Conservation (phyloP, 2,888 invertebrate species). For the Acleris laterana region DNA sequence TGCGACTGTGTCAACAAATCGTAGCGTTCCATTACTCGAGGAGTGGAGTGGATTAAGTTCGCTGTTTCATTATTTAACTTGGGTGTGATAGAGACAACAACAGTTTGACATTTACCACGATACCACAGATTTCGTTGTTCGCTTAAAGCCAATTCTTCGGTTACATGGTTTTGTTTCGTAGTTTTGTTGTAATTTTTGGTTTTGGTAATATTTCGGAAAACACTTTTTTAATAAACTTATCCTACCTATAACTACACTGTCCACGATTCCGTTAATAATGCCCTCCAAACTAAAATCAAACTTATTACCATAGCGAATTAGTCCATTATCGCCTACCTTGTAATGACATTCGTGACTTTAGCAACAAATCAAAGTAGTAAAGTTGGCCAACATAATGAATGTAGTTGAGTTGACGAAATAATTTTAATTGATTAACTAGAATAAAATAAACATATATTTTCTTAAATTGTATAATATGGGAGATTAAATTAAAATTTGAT, state of each 20-base stretch:
- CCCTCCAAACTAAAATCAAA: neutral
- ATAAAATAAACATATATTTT: neutral
- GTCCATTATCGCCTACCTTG: no score
- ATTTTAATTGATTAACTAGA: neutral
- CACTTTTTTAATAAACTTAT: neutral
- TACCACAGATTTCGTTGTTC: slow-evolving; percentile 16
- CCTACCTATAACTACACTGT: neutral
- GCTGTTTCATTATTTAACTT: slow-evolving; percentile 14
- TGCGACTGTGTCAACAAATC: slow-evolving; percentile 14
- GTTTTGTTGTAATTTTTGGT: neutral
- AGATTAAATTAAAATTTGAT: neutral
- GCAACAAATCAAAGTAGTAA: neutral
- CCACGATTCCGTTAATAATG: neutral
- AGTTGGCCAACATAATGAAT: neutral
- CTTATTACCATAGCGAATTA: neutral
- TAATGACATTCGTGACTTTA: slow-evolving; percentile 6
- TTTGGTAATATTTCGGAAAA: neutral
- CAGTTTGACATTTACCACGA: neutral
- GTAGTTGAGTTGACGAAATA: neutral
- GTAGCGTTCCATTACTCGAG: slow-evolving; percentile 14
- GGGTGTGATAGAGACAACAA: slow-evolving; percentile 14
- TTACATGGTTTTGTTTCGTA: neutral
- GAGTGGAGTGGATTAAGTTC: slow-evolving; percentile 23
- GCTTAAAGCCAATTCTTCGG: slow-evolving; percentile 7
- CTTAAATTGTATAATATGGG: no score